phyloP scores from a whole-genome alignment of 2,888 invertebrate species.

The Andrena bucephala region DNA sequence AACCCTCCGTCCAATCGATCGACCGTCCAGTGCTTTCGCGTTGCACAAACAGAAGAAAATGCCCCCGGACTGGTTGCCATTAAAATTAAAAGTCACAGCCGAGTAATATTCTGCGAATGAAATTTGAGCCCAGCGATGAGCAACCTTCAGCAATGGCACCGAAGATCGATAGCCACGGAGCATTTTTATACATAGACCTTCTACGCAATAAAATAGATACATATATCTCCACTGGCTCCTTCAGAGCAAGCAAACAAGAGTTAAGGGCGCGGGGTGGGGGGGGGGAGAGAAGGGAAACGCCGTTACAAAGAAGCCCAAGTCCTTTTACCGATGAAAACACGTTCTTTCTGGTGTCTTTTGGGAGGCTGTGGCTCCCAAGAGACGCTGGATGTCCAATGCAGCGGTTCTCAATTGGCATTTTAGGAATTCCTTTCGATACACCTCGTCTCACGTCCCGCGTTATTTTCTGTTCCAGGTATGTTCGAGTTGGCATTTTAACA shows the following conservation, averaged over 20 bases:
- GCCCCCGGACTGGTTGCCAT: neutral
- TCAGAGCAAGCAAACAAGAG: constrained; percentile 31
- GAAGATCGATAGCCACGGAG: constrained; percentile 58
- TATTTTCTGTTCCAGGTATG: constrained; percentile 61
- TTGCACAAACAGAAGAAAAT: constrained; percentile 26
- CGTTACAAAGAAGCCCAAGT: constrained; percentile 15
- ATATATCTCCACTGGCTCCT: constrained; percentile 11
- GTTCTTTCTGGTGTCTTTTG: constrained; percentile 5
- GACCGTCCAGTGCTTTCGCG: constrained; percentile 16
- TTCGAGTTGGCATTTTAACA: neutral
- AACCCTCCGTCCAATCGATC: constrained; percentile 32
- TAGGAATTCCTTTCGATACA: neutral
- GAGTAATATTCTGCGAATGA: constrained; percentile 51
- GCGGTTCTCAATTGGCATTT: constrained; percentile 7
- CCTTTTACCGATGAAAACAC: constrained; percentile 8
- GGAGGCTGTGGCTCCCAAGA: neutral
- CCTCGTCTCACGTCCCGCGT: neutral
- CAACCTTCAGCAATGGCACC: constrained; percentile 18
- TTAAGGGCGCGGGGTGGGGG: neutral
- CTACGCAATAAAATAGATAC: constrained; percentile 45
- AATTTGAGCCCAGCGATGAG: constrained; percentile 54
- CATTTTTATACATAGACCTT: constrained; percentile 40
- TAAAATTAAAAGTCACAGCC: constrained; percentile 39
- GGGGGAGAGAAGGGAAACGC: constrained; percentile 10
- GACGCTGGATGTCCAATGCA: neutral